Conservation (phyloP, 2,888 invertebrate species). For the Trichopria drosophilae region DNA sequence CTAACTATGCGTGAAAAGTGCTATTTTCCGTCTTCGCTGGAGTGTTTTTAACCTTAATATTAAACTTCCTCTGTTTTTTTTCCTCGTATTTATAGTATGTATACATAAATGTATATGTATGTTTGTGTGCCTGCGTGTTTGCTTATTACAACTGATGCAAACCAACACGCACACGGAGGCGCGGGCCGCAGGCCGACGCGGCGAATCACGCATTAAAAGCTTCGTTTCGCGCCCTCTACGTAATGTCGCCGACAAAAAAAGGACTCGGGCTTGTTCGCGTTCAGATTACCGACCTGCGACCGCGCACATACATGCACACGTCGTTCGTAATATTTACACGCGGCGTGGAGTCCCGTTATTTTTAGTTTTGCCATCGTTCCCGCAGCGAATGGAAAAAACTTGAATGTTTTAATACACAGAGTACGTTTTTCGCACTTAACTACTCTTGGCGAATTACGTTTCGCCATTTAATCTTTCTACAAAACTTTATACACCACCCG, state of each 20-base stretch:
- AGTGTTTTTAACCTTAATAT: slow-evolving; percentile 42
- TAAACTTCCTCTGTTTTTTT: slow-evolving; percentile 26
- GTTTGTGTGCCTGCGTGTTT: slow-evolving; percentile 49
- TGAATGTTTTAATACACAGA: slow-evolving; percentile 49
- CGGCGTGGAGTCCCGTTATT: too few species aligned
- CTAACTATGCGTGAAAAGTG: slow-evolving; percentile 52
- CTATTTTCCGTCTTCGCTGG: slow-evolving; percentile 39
- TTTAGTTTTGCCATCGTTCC: too few species aligned
- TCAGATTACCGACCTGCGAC: too few species aligned
- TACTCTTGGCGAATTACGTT: slow-evolving; percentile 11
- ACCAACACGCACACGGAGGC: too few species aligned
- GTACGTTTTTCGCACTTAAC: slow-evolving; percentile 41
- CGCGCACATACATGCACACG: too few species aligned
- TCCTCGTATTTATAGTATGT: slow-evolving; percentile 47
- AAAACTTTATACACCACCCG: slow-evolving; percentile 49
- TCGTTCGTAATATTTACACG: too few species aligned
- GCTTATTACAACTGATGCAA: slow-evolving; percentile 49
- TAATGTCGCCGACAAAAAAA: too few species aligned
- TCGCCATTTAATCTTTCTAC: slow-evolving; percentile 34
- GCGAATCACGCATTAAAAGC: slow-evolving; percentile 4
- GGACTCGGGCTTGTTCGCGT: too few species aligned
- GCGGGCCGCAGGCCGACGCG: not conserved
- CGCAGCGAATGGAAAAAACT: slow-evolving; percentile 24
- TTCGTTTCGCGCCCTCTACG: slow-evolving; percentile 3
- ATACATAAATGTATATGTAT: slow-evolving; percentile 47